A percentile compares a stretch with the other conserved stretches of the same genome.
phyloP scores from a whole-genome alignment of 2,888 invertebrate genomes.

The Lysandra bellargus region DNA sequence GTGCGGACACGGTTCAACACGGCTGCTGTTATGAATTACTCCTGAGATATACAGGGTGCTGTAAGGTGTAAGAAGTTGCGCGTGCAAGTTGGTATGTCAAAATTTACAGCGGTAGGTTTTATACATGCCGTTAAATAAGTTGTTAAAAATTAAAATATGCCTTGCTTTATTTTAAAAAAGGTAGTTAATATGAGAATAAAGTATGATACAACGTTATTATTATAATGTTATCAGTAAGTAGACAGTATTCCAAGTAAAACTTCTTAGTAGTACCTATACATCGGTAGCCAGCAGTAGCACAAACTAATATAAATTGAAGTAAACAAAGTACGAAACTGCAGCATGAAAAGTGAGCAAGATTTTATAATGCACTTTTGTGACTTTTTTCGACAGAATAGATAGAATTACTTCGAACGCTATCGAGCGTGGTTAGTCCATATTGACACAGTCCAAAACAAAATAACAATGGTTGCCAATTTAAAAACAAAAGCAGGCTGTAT shows the following conservation, averaged over 20 bases:
- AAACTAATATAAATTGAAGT: background rate
- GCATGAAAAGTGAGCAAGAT: conserved; percentile 4
- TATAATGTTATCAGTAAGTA: too few species aligned
- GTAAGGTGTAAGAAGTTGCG: background rate
- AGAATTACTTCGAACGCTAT: conserved; percentile 10
- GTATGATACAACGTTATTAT: too few species aligned
- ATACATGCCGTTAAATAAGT: background rate
- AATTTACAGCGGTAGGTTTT: background rate
- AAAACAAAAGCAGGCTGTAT: conserved; percentile 24
- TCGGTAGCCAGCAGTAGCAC: background rate
- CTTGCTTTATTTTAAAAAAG: too few species aligned
- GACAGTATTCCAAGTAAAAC: too few species aligned
- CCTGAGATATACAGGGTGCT: conserved; percentile 36
- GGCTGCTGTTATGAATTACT: conserved; percentile 39
- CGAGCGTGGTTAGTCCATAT: conserved; percentile 16
- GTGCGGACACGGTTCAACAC: conserved; percentile 42
- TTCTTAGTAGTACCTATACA: too few species aligned
- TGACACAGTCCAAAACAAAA: conserved; percentile 25
- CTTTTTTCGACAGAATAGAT: background rate
- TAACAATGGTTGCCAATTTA: conserved; percentile 9
- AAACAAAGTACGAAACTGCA: background rate
- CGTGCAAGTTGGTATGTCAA: background rate
- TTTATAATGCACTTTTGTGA: background rate
- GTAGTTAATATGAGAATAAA: too few species aligned
- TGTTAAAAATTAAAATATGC: too few species aligned